Evolutionary conservation across 2,797 vertebrate genomes (phyloP).

Genomic region (Cercopithecus diana): DNA sequence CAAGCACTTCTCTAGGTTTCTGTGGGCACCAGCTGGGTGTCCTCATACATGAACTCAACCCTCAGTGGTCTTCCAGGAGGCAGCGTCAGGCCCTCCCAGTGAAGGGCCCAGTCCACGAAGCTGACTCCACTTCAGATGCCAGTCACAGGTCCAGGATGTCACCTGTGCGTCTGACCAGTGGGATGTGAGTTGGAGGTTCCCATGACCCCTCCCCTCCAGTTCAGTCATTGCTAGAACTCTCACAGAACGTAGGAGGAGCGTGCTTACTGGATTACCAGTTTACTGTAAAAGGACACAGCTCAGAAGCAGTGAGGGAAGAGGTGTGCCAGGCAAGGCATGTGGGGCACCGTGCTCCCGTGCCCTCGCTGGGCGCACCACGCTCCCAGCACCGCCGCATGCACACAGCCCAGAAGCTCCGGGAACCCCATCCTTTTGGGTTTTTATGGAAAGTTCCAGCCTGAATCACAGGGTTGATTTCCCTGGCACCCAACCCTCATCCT

Average conservation of each 20-base stretch:
- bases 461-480: neutral
- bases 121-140: neutral
- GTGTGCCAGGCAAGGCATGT: neutral
- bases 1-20: neutral
- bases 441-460: too few relatives aligned
- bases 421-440: neutral
- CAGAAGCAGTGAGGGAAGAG: neutral
- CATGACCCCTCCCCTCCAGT: neutral
- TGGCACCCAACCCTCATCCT: neutral
- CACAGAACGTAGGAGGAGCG: neutral
- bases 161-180: neutral
- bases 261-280: neutral
- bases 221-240: neutral
- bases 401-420: neutral
- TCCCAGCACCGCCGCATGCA: neutral
- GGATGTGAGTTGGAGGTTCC: neutral
- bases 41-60: neutral
- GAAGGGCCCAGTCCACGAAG: neutral
- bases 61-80: neutral
- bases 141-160: neutral
- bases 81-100: neutral
- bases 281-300: neutral
- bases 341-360: neutral
- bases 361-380: neutral
- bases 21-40: neutral